A percentile compares a stretch with the other conserved stretches of the same genome.
Evolutionary conservation across 2,888 invertebrate genomes (phyloP).

Genomic region (Deilephila porcellus): DNA sequence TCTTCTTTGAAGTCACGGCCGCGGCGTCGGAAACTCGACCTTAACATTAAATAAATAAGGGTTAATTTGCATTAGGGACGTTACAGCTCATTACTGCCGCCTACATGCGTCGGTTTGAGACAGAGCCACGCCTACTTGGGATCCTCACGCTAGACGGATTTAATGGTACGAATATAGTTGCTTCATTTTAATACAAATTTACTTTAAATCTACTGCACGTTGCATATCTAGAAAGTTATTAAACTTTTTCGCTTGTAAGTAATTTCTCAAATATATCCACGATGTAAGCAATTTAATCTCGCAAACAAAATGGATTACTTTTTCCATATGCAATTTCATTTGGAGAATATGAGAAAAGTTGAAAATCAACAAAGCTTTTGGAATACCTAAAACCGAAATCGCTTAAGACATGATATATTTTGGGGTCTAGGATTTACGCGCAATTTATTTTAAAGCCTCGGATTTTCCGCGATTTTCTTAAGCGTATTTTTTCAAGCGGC

Average conservation of each 20-base stretch:
- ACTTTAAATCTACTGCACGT: slow-evolving; percentile 30
- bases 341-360: neutral
- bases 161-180: slow-evolving; percentile 53
- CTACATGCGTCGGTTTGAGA: slow-evolving; percentile 56
- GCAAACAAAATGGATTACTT: slow-evolving; percentile 1
- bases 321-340: neutral
- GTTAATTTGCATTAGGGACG: slow-evolving; percentile 44
- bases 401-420: slow-evolving; percentile 1
- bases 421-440: slow-evolving; percentile 9
- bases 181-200: slow-evolving; percentile 31
- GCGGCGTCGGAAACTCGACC: slow-evolving; percentile 39
- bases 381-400: neutral
- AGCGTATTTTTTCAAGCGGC: neutral
- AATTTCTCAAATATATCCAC: slow-evolving; percentile 22
- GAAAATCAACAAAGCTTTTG: neutral
- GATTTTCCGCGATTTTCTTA: slow-evolving; percentile 10
- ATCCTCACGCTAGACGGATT: slow-evolving; percentile 46
- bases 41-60: slow-evolving; percentile 52
- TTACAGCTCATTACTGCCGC: slow-evolving; percentile 62
- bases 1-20: slow-evolving; percentile 32
- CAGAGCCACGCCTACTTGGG: slow-evolving; percentile 56
- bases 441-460: slow-evolving; percentile 17
- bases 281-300: neutral
- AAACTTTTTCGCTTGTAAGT: slow-evolving; percentile 2
- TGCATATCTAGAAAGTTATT: neutral